Percentiles rank a stretch among this genome's conserved stretches.
Conservation (phyloP, 92 coral and sea anemone species). For the Palythoa grandiflora region DNA sequence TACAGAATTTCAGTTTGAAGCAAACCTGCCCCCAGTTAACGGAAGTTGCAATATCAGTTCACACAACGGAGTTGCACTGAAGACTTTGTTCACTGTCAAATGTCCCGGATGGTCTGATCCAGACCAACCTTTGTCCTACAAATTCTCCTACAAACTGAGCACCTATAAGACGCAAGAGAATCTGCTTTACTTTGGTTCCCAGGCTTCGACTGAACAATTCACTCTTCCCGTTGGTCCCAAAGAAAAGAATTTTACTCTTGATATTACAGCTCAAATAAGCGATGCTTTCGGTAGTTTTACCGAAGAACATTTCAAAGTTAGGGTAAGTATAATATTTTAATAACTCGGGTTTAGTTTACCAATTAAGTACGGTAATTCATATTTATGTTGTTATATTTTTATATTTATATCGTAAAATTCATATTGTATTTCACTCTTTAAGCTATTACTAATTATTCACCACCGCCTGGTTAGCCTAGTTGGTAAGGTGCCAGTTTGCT, state of each 20-base stretch:
- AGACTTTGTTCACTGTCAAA: constrained; percentile 42
- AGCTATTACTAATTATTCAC: too few relatives aligned
- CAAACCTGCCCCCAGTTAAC: constrained; percentile 63
- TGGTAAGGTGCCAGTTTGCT: too few relatives aligned
- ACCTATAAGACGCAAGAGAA: constrained; percentile 38
- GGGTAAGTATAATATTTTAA: constrained; percentile 41
- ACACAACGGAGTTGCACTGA: constrained; percentile 53
- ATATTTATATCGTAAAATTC: too few relatives aligned
- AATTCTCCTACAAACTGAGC: constrained; percentile 45
- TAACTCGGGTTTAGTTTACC: background rate
- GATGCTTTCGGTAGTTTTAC: constrained; percentile 59
- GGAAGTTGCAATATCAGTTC: constrained; percentile 72
- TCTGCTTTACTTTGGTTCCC: constrained; percentile 44
- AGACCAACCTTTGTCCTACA: constrained; percentile 51
- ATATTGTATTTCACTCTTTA: too few relatives aligned
- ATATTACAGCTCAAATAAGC: constrained; percentile 47
- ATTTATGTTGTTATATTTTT: too few relatives aligned
- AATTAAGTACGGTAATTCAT: background rate
- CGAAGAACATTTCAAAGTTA: background rate
- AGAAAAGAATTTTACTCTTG: constrained; percentile 37
- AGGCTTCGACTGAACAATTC: background rate
- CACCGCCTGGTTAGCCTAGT: too few relatives aligned
- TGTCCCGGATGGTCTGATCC: constrained; percentile 59
- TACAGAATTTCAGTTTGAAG: constrained; percentile 52
- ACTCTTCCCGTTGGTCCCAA: constrained; percentile 49